These are phyloP conservation scores for Cetoscarus ocellatus DNA, from an alignment of 2,797 vertebrate genomes.

Conservation along the genomic window DNA sequence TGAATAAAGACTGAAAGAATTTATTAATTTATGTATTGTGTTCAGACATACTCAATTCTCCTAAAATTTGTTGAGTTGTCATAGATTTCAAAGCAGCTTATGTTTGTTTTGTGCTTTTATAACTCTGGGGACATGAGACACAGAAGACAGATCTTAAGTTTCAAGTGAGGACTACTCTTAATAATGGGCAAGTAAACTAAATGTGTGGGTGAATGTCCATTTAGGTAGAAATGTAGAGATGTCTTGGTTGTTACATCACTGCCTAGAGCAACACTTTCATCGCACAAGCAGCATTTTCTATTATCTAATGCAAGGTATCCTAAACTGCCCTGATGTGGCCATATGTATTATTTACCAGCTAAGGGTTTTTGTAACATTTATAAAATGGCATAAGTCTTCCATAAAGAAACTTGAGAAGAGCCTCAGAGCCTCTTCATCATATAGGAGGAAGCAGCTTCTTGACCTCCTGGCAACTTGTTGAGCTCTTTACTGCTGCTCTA, in stretches of 20 bases:
- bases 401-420: slow-evolving; percentile 24
- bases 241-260: slow-evolving; percentile 40
- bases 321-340: neutral
- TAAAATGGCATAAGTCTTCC: neutral
- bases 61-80: too few relatives aligned
- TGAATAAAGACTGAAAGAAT: too few relatives aligned
- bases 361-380: slow-evolving; percentile 2
- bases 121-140: too few relatives aligned
- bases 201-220: too few relatives aligned
- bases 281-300: slow-evolving; percentile 10
- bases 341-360: neutral
- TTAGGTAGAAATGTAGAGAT: slow-evolving; percentile 26
- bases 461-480: slow-evolving; percentile 48
- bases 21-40: too few relatives aligned
- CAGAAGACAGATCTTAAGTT: too few relatives aligned
- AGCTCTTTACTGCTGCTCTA: neutral
- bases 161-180: too few relatives aligned
- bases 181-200: too few relatives aligned
- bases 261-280: slow-evolving; percentile 29
- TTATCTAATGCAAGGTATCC: neutral
- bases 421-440: slow-evolving; percentile 9
- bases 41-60: too few relatives aligned
- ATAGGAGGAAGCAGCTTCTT: slow-evolving; percentile 56
- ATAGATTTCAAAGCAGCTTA: too few relatives aligned
- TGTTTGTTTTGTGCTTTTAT: too few relatives aligned